Percentiles rank a stretch among this genome's conserved stretches.
Conservation (phyloP, 2,888 invertebrate species). For the Xylocampa areola region DNA sequence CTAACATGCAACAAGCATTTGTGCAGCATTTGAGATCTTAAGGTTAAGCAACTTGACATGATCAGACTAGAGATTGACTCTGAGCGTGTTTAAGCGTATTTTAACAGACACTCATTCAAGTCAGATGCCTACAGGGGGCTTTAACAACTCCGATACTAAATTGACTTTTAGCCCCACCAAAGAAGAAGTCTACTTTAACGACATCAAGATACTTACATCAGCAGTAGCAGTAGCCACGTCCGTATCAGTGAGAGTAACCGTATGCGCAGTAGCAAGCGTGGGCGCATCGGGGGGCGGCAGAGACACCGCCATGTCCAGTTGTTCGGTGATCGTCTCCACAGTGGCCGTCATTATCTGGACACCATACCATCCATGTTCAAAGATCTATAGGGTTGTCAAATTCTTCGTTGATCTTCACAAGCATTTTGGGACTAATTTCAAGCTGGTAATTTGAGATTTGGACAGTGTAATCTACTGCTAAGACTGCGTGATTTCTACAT, state of each 20-base stretch:
- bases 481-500: slow-evolving; percentile 48
- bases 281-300: slow-evolving; percentile 92
- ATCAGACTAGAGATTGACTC: too few species aligned
- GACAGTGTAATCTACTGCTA: slow-evolving; percentile 45
- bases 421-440: slow-evolving; percentile 22
- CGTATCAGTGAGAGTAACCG: slow-evolving; percentile 96
- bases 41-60: too few species aligned
- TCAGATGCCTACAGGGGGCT: too few species aligned
- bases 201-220: slow-evolving; percentile 70
- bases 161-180: too few species aligned
- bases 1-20: too few species aligned
- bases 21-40: too few species aligned
- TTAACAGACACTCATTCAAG: too few species aligned
- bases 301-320: slow-evolving; percentile 96
- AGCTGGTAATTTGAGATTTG: not conserved
- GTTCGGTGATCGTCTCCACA: slow-evolving; percentile 97
- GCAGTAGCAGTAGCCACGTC: slow-evolving; percentile 94
- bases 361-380: slow-evolving; percentile 31
- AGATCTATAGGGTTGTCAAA: not conserved
- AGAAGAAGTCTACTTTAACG: too few species aligned
- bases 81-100: too few species aligned
- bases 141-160: too few species aligned
- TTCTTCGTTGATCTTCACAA: not conserved
- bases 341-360: slow-evolving; percentile 97
- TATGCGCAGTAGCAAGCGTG: slow-evolving; percentile 95